Evolutionary conservation across 2,888 invertebrate species (phyloP), one percentile per base, ranked within the genome.

Genomic region (Euplexia lucipara): DNA sequence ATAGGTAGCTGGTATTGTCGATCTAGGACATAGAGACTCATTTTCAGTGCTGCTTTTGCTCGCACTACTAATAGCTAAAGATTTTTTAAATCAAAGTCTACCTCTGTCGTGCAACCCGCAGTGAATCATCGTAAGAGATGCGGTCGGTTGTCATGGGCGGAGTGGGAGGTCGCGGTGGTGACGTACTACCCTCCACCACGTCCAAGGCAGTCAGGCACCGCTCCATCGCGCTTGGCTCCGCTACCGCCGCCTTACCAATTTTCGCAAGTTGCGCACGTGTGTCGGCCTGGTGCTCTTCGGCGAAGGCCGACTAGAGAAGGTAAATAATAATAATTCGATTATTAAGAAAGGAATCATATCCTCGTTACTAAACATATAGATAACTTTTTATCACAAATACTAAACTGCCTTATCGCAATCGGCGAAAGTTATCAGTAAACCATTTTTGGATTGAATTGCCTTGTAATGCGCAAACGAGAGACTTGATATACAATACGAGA

Each of bases 181-280:
- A 60, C 1, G 91, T 88, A 56, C 90, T 90, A 41, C 94, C 95
- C 69, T 95, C 95, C 26, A 90, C 91, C 70, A 95, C 95, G 78
- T 93, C 86, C n/a, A 95, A 86, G 2, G 92, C 92, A 0, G 88
- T 65, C 41, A 95, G 88, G 64, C 95, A 95, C 2, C 87, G 86
- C 85, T 95, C 89, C 94, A 95, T 93, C 1, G 88, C 89, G 67
- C 82, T 90, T 3, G 94, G 93, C 65, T 92, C 87, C 0, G 91
- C 92, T 44, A 93, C 92, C 0, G 94, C 94, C 3, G 89, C 91
- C 41, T 88, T 87, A 0, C 95, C 95, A 60, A 95, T 93, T 86
- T 89, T 91, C 1, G 88, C 88, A 7, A 95, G 82, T 70, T 93
- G 88, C 0, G 90, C 88, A n/a, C 90, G 87, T 0, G 81, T 86